Base-by-base conservation (phyloP, 2,797 vertebrate species). In the Chrysocyon brachyurus region DNA sequence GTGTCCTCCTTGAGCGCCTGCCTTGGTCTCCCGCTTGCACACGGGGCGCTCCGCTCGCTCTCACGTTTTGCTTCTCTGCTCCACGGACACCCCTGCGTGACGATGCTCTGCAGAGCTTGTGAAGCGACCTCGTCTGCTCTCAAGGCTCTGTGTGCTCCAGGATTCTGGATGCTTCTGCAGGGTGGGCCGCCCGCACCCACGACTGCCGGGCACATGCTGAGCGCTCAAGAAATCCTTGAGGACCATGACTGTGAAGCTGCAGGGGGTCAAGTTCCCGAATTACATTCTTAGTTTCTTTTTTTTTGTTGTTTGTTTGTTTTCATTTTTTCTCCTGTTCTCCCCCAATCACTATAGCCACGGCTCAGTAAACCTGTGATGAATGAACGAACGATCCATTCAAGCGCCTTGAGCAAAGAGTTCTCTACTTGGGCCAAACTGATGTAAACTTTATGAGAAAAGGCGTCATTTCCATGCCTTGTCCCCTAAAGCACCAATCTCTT, bases 391-490 rank as follows among this genome's bases (percentile, higher is more conserved):
- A 90, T 94, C 22, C 46, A 19, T 26, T 14, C 33, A 22, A 83
- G 54, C 0, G 90, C 97, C 95, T 87, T 92, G 78, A 97, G 96
- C 46, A 64, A 96, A 92, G 87, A 92, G 84, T 90, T 90, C 96
- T 33, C 90, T 66, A 36, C 88, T 90, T 92, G 93, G 73, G 52
- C 33, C 78, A 87, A 96, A 97, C 97, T 83, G 59, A 96, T 94
- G 97, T 97, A 90, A 97, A 97, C 68, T 91, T 97, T 96, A 97
- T 97, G 91, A 97, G 97, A 97, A 97, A 93, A 96, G 96, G 84
- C 83, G 93, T 97, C 93, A 97, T 97, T 87, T 93, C 84, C 87
- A 93, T 87, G 89, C 26, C 82, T 90, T 96, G 91, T 97, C 92
- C 91, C 94, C 86, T 90, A 72, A 83, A 96, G 96, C 70, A 83